A percentile compares a stretch with the other conserved stretches of the same genome.
Evolutionary conservation across 2,113 vertebrate genomes (phyloP).

Genomic region (Antechinus stuartii): DNA sequence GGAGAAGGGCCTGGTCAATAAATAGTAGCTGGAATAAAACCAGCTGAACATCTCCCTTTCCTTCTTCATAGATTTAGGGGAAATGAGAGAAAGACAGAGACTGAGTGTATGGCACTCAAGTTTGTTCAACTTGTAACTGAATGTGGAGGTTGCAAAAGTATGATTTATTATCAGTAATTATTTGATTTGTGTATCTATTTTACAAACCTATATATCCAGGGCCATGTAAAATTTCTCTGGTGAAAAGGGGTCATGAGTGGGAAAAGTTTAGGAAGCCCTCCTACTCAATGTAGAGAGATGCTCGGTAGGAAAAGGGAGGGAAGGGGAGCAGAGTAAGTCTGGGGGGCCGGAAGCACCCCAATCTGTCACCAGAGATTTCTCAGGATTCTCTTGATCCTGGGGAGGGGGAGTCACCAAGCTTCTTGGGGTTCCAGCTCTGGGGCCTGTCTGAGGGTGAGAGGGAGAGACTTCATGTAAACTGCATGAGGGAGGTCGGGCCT

Average conservation of each 20-base stretch:
- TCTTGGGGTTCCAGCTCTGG: neutral
- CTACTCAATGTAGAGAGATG: neutral
- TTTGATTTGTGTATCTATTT: too few species aligned
- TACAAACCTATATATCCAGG: too few species aligned
- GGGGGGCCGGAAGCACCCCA: slow-evolving; percentile 18
- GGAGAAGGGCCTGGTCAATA: rapidly evolving
- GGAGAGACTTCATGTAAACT: neutral
- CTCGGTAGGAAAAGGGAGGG: neutral
- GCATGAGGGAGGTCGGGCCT: neutral
- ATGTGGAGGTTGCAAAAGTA: too few species aligned
- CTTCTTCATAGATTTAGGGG: neutral
- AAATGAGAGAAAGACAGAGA: neutral
- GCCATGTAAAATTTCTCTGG: too few species aligned
- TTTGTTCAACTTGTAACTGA: too few species aligned
- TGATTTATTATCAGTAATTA: too few species aligned
- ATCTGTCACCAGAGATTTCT: slow-evolving; percentile 41
- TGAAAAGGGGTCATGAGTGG: too few species aligned
- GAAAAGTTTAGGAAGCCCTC: too few species aligned
- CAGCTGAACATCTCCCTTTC: neutral
- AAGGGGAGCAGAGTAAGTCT: neutral
- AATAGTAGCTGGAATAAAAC: neutral
- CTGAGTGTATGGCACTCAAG: neutral
- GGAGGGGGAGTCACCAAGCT: neutral
- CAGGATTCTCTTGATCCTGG: slow-evolving; percentile 33
- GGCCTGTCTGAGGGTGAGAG: neutral